A percentile compares a stretch with the other conserved stretches of the same genome.
These are phyloP conservation scores for Sinella curviseta DNA, from an alignment of 1,140 invertebrate genomes.

Conservation along the genomic window DNA sequence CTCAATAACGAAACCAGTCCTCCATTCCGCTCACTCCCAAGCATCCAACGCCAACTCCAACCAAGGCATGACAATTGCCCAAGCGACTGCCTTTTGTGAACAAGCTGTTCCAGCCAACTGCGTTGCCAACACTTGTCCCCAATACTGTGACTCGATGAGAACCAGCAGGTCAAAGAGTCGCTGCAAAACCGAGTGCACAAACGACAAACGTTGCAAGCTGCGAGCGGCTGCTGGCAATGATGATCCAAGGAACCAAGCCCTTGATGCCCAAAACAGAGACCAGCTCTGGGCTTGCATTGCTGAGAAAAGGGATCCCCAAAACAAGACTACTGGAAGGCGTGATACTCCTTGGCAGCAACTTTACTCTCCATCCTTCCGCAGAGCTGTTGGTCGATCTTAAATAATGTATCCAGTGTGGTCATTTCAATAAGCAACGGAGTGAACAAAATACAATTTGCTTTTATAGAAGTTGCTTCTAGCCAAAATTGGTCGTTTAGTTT, in stretches of 20 bases:
- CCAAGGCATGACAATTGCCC: constrained; percentile 11
- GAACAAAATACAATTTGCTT: too few species aligned
- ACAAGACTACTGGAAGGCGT: constrained; percentile 19
- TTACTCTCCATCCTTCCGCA: constrained; percentile 21
- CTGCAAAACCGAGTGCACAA: neutral
- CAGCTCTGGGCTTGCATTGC: constrained; percentile 39
- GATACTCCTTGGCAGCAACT: constrained; percentile 31
- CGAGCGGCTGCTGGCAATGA: constrained; percentile 6
- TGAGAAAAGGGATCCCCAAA: constrained; percentile 28
- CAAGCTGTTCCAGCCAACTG: constrained; percentile 1
- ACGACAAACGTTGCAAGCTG: constrained; percentile 17
- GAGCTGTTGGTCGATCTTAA: constrained; percentile 26
- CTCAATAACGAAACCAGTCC: neutral
- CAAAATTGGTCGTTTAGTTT: too few species aligned
- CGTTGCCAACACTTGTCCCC: constrained; percentile 6
- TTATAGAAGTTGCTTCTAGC: too few species aligned
- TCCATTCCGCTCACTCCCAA: neutral
- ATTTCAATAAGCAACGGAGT: too few species aligned
- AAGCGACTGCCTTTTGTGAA: constrained; percentile 17
- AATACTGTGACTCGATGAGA: neutral
- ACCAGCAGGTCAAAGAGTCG: neutral
- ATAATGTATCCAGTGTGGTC: too few species aligned
- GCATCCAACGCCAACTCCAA: neutral
- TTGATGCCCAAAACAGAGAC: constrained; percentile 32
- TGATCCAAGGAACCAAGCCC: constrained; percentile 24